Base-by-base conservation (phyloP, 2,113 vertebrate species). In the Otolemur garnettii region DNA sequence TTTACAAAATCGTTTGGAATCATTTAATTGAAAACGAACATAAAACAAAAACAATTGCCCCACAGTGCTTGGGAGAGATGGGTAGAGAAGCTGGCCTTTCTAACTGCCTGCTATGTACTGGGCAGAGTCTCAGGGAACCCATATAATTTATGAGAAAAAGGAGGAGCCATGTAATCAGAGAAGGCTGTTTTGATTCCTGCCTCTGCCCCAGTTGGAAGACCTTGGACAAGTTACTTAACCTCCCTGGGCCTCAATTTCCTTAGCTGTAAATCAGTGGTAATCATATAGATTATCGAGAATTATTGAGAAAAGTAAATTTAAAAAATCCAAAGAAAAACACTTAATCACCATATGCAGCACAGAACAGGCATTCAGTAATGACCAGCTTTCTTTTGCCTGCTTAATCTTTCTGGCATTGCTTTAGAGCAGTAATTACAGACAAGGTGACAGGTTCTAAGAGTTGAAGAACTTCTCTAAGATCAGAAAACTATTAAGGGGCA, bases 1-100 rank as follows among this genome's bases (percentile, higher is more conserved):
- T 81, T 87, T 45, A 69, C 7, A 91, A 74, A 91, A 62, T 35
- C 24, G 68, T 64, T 64, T 86, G 53, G 5, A 62, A 78, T 30
- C 59, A 72, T 45, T 90, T 74, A 90, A 75, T 55, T 77, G 69
- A 86, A 86, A 91, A 95, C 62, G 21, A 78, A 92, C 12, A 87
- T 28, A 87, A 62, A 86, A 82, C 19, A 30, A 79, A 69, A 83
- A 91, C 28, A 71, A 24, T 22, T 68, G 13, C 1, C 38, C 55
- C 53, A 45, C 18, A 55, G 53, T 77, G 28, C 55, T 93, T 66
- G 62, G 59, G 33, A 45, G 71, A 55, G 28, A 77, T 68, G 35
- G 62, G n/a, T 2, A 26, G 89, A 83, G 62, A 59, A 30, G 55
- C 11, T 13, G 28, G 7, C 12, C 42, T 91, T 81, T 57, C 64